Base-by-base conservation (phyloP, 1,140 invertebrate species). In the Scylla paramamosain region DNA sequence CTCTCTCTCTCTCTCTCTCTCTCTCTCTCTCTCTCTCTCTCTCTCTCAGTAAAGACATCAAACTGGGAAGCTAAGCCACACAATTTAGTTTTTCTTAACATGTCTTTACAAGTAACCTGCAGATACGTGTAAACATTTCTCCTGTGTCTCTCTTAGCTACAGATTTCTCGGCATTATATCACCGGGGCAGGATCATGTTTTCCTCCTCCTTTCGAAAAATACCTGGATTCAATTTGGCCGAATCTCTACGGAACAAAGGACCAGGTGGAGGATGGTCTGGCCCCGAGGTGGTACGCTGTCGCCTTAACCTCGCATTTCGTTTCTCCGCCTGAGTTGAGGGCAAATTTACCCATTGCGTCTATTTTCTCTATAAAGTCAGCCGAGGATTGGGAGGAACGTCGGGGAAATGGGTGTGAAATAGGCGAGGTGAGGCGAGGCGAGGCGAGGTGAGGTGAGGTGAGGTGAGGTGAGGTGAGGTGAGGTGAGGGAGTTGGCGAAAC, bases 151-250 rank as follows among this genome's bases (percentile, higher is more conserved):
- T 39, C 6, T 39, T 6, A 6, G 39, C 39, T 39, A 39, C 39
- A 39, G 39, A 39, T 77, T 77, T 1, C 25, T n/a, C 67, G 20
- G 52, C 20, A 59, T 59, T 77, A 77, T n/a, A 77, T 77, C 67
- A 77, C 67, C 0, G 25, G 67, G 67, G 52, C 52, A n/a, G n/a
- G 67, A 8, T 59, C 52, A 59, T 59, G 67, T 25, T n/a, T 77
- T 77, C 67, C 67, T 77, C 67, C n/a, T n/a, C n/a, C 67, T 77
- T 20, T 77, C 67, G 25, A 77, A 77, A 77, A 77, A 77, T 77
- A 77, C 67, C n/a, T 77, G 20, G 20, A 77, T 77, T 77, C n/a
- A 25, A 77, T 77, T 77, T 77, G 20, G 20, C 20, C 20, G 1
- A 2, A 8, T 25, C 6, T 77, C n/a, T 8, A 0, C 20, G 20